A percentile compares a stretch with the other conserved stretches of the same genome.
Conservation (phyloP, 23 tunicate genomes). For the Halocynthia roretzi region DNA sequence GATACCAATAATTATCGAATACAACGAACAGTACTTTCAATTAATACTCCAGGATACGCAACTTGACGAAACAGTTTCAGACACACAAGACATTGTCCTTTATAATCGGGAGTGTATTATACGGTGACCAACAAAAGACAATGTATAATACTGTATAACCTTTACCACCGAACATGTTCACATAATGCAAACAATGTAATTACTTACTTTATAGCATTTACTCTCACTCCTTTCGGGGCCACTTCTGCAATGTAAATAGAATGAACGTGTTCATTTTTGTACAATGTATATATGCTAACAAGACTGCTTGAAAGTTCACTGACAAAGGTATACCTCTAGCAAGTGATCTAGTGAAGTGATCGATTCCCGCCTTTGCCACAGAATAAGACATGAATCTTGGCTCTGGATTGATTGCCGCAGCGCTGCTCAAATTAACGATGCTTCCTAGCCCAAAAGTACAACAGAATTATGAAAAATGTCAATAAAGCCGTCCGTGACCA, state of each 20-base stretch:
- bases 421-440: constrained; percentile 8
- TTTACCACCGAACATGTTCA: no score
- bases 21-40: no score
- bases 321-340: constrained; percentile 1
- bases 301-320: not conserved
- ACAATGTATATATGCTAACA: no score
- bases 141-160: no score
- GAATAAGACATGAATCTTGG: constrained; percentile 4
- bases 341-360: constrained; percentile 1
- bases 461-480: not conserved
- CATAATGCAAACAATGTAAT: no score
- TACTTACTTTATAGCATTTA: not conserved
- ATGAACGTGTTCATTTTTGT: not conserved
- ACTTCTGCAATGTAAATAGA: constrained; percentile 4
- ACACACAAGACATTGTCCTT: no score
- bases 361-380: constrained; percentile 12
- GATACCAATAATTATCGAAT: no score
- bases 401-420: not conserved
- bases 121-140: no score
- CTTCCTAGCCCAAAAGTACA: not conserved
- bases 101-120: no score
- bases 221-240: constrained; percentile 6
- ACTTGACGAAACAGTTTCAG: no score
- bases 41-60: no score
- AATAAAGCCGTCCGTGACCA: no score